Conservation (phyloP, 2,113 vertebrate species). For the Brienomyrus brachyistius region DNA sequence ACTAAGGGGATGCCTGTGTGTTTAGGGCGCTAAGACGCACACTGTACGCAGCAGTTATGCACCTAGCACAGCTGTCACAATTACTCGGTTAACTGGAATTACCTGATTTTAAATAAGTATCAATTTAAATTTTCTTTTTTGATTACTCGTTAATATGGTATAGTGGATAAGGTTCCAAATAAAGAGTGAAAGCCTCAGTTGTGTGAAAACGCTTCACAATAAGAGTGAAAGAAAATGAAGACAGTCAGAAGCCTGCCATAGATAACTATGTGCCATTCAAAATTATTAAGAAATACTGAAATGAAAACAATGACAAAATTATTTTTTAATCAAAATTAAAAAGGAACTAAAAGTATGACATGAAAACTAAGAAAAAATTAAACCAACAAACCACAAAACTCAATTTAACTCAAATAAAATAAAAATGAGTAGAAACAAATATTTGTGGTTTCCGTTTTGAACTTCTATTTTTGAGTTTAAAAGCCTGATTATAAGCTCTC, state of each 20-base stretch:
- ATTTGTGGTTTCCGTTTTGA: background rate
- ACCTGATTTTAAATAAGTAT: background rate
- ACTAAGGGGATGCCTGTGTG: background rate
- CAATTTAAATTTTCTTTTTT: background rate
- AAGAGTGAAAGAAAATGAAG: background rate
- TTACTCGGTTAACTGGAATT: background rate
- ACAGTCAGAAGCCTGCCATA: background rate
- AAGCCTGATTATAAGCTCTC: background rate
- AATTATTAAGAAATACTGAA: background rate
- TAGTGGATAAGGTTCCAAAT: background rate
- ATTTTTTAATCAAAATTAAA: background rate
- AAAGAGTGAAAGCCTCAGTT: background rate
- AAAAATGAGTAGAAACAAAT: background rate
- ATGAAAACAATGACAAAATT: background rate
- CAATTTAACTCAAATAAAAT: background rate
- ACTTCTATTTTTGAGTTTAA: background rate
- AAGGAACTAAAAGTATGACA: background rate
- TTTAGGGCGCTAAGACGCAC: background rate
- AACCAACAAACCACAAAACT: background rate
- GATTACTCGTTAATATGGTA: background rate
- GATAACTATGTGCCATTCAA: background rate
- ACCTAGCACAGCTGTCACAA: background rate
- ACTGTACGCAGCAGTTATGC: background rate
- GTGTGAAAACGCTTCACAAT: background rate
- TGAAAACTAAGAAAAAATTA: background rate